Conservation (phyloP, 2,797 vertebrate species). For the Ptychobarbus kaznakovi region DNA sequence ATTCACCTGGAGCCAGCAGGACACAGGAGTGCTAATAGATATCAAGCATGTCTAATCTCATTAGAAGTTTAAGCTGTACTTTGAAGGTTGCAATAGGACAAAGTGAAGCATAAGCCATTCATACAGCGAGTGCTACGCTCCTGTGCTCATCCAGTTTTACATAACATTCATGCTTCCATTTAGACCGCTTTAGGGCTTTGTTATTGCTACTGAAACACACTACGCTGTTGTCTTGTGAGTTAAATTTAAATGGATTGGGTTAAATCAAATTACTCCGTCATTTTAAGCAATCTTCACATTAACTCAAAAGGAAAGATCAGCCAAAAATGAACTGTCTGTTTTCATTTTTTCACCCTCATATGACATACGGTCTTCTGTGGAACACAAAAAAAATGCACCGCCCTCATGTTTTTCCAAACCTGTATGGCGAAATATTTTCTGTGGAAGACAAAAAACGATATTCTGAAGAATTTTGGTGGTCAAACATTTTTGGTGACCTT, state of each 20-base stretch:
- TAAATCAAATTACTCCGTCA: background rate
- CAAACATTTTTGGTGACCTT: background rate
- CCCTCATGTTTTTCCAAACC: background rate
- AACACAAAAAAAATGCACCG: background rate
- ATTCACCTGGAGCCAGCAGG: slow-evolving; percentile 67
- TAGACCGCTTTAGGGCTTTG: background rate
- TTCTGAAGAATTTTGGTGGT: background rate
- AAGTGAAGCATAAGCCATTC: slow-evolving; percentile 55
- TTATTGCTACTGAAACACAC: background rate
- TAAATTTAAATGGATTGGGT: background rate
- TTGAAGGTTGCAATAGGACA: slow-evolving; percentile 71
- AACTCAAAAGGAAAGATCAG: background rate
- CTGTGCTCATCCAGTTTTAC: slow-evolving; percentile 12
- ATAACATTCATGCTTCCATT: slow-evolving; percentile 8
- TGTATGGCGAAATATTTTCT: background rate
- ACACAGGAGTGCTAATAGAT: slow-evolving; percentile 68
- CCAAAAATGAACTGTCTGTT: background rate
- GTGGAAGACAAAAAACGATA: background rate
- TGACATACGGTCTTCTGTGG: background rate
- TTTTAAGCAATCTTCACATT: slow-evolving; percentile 16
- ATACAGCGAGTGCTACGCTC: slow-evolving; percentile 19
- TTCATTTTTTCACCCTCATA: background rate
- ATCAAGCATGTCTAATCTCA: slow-evolving; percentile 74
- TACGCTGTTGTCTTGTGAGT: background rate
- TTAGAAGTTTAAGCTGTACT: slow-evolving; percentile 73